These are phyloP conservation scores for Hirundo rustica DNA, from an alignment of 2,797 vertebrate species.

Conservation along the genomic window DNA sequence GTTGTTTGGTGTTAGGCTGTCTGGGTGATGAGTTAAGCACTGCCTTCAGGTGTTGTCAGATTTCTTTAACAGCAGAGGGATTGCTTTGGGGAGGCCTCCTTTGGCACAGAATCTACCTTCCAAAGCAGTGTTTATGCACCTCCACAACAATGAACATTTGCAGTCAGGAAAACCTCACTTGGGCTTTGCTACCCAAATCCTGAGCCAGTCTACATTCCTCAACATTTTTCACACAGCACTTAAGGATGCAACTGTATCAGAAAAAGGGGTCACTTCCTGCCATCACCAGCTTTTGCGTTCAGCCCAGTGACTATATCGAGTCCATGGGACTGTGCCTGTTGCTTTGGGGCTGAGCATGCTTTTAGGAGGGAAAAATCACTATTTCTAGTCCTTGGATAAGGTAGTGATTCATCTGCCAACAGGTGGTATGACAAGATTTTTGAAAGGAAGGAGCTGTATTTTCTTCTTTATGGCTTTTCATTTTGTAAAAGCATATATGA, in stretches of 20 bases:
- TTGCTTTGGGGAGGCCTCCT: neutral
- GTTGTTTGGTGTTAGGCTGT: neutral
- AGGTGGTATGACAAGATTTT: neutral
- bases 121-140: neutral
- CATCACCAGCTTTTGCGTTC: neutral
- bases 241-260: neutral
- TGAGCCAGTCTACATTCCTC: neutral
- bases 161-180: neutral
- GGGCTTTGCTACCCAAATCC: neutral
- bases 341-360: neutral
- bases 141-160: fast-evolving
- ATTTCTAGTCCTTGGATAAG: neutral
- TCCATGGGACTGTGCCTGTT: neutral
- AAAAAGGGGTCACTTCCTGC: neutral
- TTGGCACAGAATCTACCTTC: neutral
- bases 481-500: neutral
- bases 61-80: neutral
- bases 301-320: fast-evolving
- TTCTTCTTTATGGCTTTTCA: neutral
- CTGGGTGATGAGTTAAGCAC: neutral
- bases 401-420: neutral
- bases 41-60: neutral
- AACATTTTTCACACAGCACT: neutral
- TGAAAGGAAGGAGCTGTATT: neutral
- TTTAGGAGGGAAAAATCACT: neutral